Evolutionary conservation across 2,797 vertebrate genomes (phyloP), one percentile per base, ranked within the genome.

Genomic region (Eremophila alpestris): DNA sequence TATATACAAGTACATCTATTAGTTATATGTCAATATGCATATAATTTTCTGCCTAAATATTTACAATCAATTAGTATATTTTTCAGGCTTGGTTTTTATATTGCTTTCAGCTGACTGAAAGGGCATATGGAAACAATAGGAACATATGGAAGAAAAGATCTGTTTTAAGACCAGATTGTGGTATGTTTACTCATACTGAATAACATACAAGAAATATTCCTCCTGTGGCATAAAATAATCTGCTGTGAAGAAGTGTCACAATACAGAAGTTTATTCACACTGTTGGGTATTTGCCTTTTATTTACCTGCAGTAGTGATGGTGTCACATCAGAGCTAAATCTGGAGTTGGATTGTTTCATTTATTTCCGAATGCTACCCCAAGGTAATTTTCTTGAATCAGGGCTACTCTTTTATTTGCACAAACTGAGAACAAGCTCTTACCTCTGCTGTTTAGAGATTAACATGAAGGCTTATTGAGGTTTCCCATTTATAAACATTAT

Each of bases 51-150:
- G 26, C 29, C 54, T 90, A 80, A 83, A 90, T 92, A 95, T 87
- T 83, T 87, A 94, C 71, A 94, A 73, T 87, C 41, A 69, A 70
- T 83, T 38, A 76, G 60, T 75, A 15, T 76, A n/a, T 54, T 82
- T 90, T 90, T 92, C 45, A 83, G 83, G 41, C 52, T 94, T 43
- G 49, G 38, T 67, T 81, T 89, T 82, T 82, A 36, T 94, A 96
- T 94, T 97, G 95, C 91, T 96, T 96, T 94, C 70, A 77, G 70
- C 32, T 93, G 58, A 93, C 86, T 93, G 74, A 75, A 95, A 93
- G 89, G 91, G 73, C 82, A 87, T 81, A 87, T 54, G 85, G 70
- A 90, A 89, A 91, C 90, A 96, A 96, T 68, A 83, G 79, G 36
- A 91, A 91, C 94, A 90, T 86, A 96, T 18, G 76, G 78, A 46